Conservation (phyloP, 2,113 vertebrate genomes). For the Corythornis vintsioides region DNA sequence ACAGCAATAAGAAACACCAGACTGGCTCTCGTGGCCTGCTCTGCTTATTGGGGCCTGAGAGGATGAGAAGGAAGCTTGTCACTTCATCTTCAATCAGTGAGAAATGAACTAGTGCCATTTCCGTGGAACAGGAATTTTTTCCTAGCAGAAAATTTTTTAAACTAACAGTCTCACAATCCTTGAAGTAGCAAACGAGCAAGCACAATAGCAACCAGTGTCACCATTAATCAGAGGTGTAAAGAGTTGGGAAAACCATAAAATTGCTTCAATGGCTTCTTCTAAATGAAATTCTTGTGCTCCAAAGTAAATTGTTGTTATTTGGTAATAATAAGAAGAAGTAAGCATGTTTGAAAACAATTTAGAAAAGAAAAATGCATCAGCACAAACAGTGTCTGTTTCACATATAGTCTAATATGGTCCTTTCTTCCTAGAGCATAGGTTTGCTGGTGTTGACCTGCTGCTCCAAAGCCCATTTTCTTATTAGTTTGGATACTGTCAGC, state of each 20-base stretch:
- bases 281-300: not conserved
- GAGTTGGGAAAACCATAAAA: not conserved
- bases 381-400: not conserved
- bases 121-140: not conserved
- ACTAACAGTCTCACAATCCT: not conserved
- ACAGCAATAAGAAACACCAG: not conserved
- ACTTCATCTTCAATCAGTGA: not conserved
- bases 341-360: not conserved
- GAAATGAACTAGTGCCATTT: not conserved
- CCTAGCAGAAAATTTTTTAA: not conserved
- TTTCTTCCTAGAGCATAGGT: not conserved
- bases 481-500: not conserved
- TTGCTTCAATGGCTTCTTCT: not conserved
- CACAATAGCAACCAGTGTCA: not conserved
- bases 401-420: not conserved
- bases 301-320: not conserved
- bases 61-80: not conserved
- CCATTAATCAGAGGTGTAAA: not conserved
- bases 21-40: not conserved
- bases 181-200: not conserved
- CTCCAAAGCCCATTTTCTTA: not conserved
- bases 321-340: not conserved
- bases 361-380: not conserved
- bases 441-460: not conserved
- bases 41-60: not conserved